Evolutionary conservation across 2,113 vertebrate genomes (phyloP), one percentile per base, ranked within the genome.

Genomic region (Mus pahari): DNA sequence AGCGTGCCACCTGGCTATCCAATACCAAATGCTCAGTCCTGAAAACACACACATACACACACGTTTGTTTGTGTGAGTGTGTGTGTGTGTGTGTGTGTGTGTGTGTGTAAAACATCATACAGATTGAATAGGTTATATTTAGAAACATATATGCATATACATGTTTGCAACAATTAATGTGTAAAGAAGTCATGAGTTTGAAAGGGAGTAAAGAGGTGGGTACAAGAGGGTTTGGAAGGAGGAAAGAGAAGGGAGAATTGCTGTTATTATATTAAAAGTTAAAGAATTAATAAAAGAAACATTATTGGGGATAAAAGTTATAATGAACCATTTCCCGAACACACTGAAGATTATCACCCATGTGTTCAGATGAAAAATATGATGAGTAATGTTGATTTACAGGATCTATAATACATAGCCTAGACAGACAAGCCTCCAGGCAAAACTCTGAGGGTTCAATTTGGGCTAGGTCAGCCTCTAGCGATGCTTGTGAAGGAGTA

Each of bases 321-420:
- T 92, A 95, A 73, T 75, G n/a, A 97, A 95, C 74, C 45, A 20
- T 58, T 45, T 70, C 62, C 48, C 88, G 77, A 60, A 89, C 7
- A 22, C 74, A 22, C 8, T 68, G 24, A 84, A 39, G 70, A 84
- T 87, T 91, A 60, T 70, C 50, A 89, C 14, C 28, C 13, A 73
- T 9, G n/a, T 73, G 1, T 88, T 90, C 14, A 84, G 31, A 66
- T 88, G 78, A 93, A 86, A 62, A 84, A 16, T 3, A 19, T 68
- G 62, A 66, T 48, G 10, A 36, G 5, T 48, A 68, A 48, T 48
- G 7, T 68, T 26, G 66, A 22, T 22, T 68, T 36, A 86, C 10
- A 48, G 10, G 42, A 48, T 68, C 62, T 50, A 48, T 16, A 66
- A 68, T 26, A 48, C 48, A 68, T 16, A 48, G 48, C 17, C 11